phyloP scores from a whole-genome alignment of 23 tunicate species.

The Trididemnum miniatum region DNA sequence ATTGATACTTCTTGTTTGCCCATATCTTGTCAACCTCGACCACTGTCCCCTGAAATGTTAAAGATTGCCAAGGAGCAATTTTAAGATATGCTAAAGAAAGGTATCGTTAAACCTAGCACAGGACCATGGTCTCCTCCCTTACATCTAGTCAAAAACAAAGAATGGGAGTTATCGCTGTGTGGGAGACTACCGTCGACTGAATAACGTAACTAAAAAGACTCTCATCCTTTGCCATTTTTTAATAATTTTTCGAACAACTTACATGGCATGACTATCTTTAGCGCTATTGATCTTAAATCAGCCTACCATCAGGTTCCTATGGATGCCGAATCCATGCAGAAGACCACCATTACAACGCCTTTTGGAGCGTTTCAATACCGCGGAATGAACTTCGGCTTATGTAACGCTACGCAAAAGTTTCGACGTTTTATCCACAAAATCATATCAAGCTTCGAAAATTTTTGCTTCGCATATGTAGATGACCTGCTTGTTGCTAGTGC shows the following conservation, averaged over 20 bases:
- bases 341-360: slow-evolving; percentile 16
- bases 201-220: not conserved
- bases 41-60: slow-evolving; percentile 20
- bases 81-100: not conserved
- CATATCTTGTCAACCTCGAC: slow-evolving; percentile 17
- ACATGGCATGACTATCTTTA: slow-evolving; percentile 16
- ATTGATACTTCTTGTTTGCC: slow-evolving; percentile 7
- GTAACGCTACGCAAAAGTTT: slow-evolving; percentile 14
- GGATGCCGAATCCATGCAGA: slow-evolving; percentile 3
- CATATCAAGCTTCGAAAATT: slow-evolving; percentile 19
- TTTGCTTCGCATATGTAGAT: slow-evolving; percentile 33
- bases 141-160: slow-evolving; percentile 3
- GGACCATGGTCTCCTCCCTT: slow-evolving; percentile 8
- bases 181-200: slow-evolving; percentile 21
- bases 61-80: not conserved
- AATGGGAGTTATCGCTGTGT: slow-evolving; percentile 35
- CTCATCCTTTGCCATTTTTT: slow-evolving; percentile 19
- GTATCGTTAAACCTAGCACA: slow-evolving; percentile 23
- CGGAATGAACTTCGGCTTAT: slow-evolving; percentile 16
- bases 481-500: too few relatives aligned
- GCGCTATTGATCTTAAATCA: too few relatives aligned
- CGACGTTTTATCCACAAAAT: slow-evolving; percentile 15
- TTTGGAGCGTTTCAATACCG: slow-evolving; percentile 11
- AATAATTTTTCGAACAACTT: slow-evolving; percentile 10
- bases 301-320: too few relatives aligned